Base-by-base conservation (phyloP, 1,140 invertebrate species). In the Cydia fagiglandana region DNA sequence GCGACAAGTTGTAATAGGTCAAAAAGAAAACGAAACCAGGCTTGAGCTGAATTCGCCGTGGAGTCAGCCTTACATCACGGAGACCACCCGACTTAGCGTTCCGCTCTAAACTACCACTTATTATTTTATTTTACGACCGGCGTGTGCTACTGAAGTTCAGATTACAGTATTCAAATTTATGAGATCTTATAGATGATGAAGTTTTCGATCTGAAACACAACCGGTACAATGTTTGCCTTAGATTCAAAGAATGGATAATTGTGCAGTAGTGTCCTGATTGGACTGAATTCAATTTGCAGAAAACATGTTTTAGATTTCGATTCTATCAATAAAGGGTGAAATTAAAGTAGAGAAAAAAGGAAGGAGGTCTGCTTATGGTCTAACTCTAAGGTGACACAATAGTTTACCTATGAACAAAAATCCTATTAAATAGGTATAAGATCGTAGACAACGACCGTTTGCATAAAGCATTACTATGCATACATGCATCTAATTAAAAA, bases 111-210 rank as follows among this genome's bases (percentile, higher is more conserved):
- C 66, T 70, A 70, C 66, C 66, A 17, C 66, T 70, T 70, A 70
- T 45, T 70, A 70, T 70, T 70, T 70, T 70, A 70, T 70, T 70
- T 70, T 45, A 70, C 34, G 66, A 70, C 66, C 66, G 24, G 34
- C 66, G 66, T 38, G 66, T 70, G 66, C 66, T 70, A 70, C 66
- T 70, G 66, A 70, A 70, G 66, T 70, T 70, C 66, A 70, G 66
- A 70, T 70, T 70, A 70, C 66, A 70, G 66, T 70, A 70, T 70
- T 70, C 66, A 70, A 70, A 45, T 70, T 70, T 70, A 70, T 38
- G 66, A 70, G 30, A 70, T 70, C 66, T 34, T 38, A 17, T 15
- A 66, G 24, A 70, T 70, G 30, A 45, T 70, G 66, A 70, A 68
- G 34, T 9, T 61, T 61, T 61, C 17, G 5, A 61, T 61, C 10